These are phyloP conservation scores for Acromyrmex echinatior DNA, from an alignment of 1,140 invertebrate genomes.

Conservation along the genomic window DNA sequence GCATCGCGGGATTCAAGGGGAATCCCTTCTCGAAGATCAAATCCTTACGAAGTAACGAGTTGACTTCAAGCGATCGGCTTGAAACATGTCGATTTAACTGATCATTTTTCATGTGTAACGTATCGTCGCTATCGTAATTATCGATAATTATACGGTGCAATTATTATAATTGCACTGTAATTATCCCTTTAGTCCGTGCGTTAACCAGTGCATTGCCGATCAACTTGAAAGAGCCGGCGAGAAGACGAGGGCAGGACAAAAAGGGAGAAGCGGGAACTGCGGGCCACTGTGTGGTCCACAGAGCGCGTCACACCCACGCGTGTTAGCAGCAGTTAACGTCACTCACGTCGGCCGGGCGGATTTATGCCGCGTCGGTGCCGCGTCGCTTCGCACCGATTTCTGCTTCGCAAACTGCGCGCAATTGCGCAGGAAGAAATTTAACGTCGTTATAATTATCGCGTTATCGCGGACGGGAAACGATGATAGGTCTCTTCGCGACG, in stretches of 20 bases:
- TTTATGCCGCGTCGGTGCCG: conserved; percentile 36
- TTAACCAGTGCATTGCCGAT: not conserved
- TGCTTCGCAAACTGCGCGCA: conserved; percentile 39
- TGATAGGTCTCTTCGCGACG: not conserved
- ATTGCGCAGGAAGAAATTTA: conserved; percentile 30
- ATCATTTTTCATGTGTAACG: not conserved
- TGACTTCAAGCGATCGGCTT: not conserved
- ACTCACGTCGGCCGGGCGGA: conserved; percentile 55
- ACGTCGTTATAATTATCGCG: not conserved
- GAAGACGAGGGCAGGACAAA: conserved; percentile 41
- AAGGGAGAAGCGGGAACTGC: conserved; percentile 15
- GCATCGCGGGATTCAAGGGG: not conserved
- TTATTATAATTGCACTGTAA: conserved; percentile 31
- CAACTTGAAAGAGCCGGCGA: conserved; percentile 22
- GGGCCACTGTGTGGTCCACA: conserved; percentile 54
- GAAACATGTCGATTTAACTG: not conserved
- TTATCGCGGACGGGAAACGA: not conserved
- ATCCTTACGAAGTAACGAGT: not conserved
- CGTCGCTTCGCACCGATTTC: conserved; percentile 29
- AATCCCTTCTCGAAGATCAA: not conserved
- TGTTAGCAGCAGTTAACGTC: conserved; percentile 63
- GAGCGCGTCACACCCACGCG: conserved; percentile 57
- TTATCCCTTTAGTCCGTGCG: conserved; percentile 23
- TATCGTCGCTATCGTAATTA: not conserved
- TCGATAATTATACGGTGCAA: not conserved